Conservation (phyloP, 2,888 invertebrate species). For the Trisateles emortualis region DNA sequence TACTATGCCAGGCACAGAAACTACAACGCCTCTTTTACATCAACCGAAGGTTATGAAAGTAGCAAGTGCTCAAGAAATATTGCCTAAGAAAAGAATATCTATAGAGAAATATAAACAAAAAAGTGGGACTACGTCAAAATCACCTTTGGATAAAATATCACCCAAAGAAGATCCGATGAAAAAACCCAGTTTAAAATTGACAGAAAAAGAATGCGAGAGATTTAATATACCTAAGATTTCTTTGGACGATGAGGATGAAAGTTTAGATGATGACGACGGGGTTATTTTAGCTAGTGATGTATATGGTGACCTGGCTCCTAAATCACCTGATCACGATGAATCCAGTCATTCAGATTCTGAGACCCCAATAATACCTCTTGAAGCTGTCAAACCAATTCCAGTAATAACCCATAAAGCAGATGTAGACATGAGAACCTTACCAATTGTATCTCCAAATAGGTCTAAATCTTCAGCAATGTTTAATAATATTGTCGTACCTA, state of each 20-base stretch:
- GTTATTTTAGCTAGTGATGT: constrained; percentile 56
- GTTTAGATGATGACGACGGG: constrained; percentile 64
- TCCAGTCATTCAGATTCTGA: constrained; percentile 47
- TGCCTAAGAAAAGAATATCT: constrained; percentile 78
- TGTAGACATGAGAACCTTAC: constrained; percentile 73
- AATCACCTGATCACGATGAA: constrained; percentile 74
- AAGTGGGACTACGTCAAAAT: constrained; percentile 41
- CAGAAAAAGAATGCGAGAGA: constrained; percentile 82
- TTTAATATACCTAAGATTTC: constrained; percentile 70
- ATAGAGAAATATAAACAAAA: constrained; percentile 83
- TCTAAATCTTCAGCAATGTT: constrained; percentile 9
- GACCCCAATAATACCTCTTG: constrained; percentile 67
- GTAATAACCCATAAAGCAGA: constrained; percentile 66
- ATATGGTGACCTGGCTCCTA: constrained; percentile 69
- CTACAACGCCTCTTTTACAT: constrained; percentile 70
- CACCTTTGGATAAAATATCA: constrained; percentile 37
- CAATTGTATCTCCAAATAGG: constrained; percentile 44
- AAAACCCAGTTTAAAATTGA: constrained; percentile 78
- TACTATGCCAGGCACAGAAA: constrained; percentile 59
- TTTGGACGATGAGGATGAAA: constrained; percentile 61
- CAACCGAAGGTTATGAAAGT: constrained; percentile 79
- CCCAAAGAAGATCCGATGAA: constrained; percentile 59
- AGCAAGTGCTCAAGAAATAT: constrained; percentile 64
- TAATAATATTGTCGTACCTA: constrained; percentile 3
- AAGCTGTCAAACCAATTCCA: constrained; percentile 61